Percentiles rank a stretch among this genome's conserved stretches.
phyloP scores from a whole-genome alignment of 2,113 vertebrate species.

The Romanogobio albipinnatus region DNA sequence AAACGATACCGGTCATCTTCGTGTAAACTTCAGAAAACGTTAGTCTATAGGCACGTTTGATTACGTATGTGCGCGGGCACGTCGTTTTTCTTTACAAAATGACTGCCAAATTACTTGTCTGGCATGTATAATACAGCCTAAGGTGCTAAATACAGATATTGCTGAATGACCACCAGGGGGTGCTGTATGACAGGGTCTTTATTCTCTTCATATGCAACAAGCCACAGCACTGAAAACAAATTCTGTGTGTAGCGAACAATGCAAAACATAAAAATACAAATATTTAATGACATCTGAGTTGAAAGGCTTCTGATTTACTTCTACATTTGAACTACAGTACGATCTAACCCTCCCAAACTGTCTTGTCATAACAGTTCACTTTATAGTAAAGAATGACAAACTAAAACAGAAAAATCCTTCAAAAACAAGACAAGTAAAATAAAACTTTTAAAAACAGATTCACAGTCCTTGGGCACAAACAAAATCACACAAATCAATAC shows the following conservation, averaged over 20 bases:
- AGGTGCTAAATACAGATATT: neutral
- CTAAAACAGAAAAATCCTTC: neutral
- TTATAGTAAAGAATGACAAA: neutral
- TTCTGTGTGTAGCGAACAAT: neutral
- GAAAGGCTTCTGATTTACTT: constrained; percentile 27
- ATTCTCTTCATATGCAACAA: constrained; percentile 1
- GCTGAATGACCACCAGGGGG: constrained; percentile 30
- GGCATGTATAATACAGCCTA: too few relatives aligned
- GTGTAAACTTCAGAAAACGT: too few relatives aligned
- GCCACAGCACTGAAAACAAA: neutral
- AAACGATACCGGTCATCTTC: too few relatives aligned
- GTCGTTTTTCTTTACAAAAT: too few relatives aligned
- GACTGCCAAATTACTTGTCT: too few relatives aligned
- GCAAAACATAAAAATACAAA: neutral
- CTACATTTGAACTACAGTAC: constrained; percentile 32
- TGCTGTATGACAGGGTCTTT: neutral
- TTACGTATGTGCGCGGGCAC: too few relatives aligned
- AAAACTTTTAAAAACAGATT: neutral
- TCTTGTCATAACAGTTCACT: neutral
- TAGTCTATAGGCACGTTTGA: too few relatives aligned
- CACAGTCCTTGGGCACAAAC: neutral
- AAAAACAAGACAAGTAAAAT: neutral
- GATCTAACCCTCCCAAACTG: neutral
- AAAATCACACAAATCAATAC: neutral
- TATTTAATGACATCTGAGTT: neutral